A percentile compares a stretch with the other conserved stretches of the same genome.
Evolutionary conservation across 2,113 vertebrate genomes (phyloP).

Genomic region (Chaenogobius annularis): DNA sequence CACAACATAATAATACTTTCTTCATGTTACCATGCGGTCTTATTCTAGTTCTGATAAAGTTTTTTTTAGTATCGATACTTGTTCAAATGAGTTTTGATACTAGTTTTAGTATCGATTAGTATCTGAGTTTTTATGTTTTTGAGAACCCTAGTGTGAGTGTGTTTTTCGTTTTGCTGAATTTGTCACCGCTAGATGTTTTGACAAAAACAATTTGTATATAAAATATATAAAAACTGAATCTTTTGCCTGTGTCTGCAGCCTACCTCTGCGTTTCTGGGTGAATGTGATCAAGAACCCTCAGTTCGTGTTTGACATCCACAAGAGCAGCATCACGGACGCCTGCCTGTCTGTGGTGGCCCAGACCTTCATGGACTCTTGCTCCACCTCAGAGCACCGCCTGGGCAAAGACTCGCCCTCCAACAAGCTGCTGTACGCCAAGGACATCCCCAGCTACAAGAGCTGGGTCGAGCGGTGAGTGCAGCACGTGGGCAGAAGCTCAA

Average conservation of each 20-base stretch:
- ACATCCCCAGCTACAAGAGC: constrained; percentile 99
- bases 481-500: no score
- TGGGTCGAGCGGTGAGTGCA: constrained; percentile 96
- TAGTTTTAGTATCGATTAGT: no score
- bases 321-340: constrained; percentile 98
- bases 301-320: constrained; percentile 98
- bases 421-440: constrained; percentile 99
- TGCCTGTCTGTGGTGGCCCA: constrained; percentile 97
- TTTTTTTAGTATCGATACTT: no score
- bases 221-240: neutral
- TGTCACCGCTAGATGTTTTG: neutral
- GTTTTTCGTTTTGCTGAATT: neutral
- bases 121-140: no score
- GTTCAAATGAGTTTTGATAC: no score
- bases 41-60: no score
- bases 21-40: no score
- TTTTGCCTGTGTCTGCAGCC: constrained; percentile 70
- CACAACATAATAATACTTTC: no score
- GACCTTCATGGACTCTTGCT: constrained; percentile 99
- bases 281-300: constrained; percentile 99
- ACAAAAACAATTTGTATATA: neutral
- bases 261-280: constrained; percentile 95
- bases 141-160: neutral
- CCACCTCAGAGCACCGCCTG: constrained; percentile 95
- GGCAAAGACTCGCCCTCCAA: constrained; percentile 98